Conservation (phyloP, 2,113 vertebrate genomes). For the Mandrillus leucophaeus region DNA sequence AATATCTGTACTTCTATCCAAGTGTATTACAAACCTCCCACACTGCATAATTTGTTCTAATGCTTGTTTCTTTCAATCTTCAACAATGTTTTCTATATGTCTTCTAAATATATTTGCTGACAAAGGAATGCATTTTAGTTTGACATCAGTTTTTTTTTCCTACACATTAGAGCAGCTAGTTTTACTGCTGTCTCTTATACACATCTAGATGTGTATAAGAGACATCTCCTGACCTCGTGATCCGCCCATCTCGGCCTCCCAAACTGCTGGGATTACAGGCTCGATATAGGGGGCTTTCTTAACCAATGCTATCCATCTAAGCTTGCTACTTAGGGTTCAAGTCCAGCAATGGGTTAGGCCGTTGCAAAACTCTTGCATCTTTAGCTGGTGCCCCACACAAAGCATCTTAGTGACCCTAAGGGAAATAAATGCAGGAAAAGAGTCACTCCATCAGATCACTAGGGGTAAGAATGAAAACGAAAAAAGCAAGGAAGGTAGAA, state of each 20-base stretch:
- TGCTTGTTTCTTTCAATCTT: constrained; percentile 69
- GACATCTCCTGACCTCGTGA: too few relatives aligned
- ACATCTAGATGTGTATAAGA: too few relatives aligned
- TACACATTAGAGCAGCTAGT: constrained; percentile 32
- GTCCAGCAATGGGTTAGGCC: not conserved
- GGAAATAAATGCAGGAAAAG: constrained; percentile 60
- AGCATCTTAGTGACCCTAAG: constrained; percentile 67
- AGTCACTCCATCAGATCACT: constrained; percentile 69
- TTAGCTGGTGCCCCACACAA: constrained; percentile 46
- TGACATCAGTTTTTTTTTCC: constrained; percentile 44
- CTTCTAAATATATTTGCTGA: constrained; percentile 75
- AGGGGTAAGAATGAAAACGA: constrained; percentile 12
- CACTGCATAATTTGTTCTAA: constrained; percentile 75
- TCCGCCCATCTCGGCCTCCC: too few relatives aligned
- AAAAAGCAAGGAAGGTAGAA: constrained; percentile 59
- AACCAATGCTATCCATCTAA: not conserved
- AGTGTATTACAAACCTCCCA: constrained; percentile 62
- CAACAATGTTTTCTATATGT: constrained; percentile 73
- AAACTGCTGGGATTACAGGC: too few relatives aligned
- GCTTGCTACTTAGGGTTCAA: not conserved
- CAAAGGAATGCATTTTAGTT: constrained; percentile 68
- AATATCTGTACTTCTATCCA: constrained; percentile 66
- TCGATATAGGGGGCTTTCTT: not conserved
- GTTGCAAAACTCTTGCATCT: constrained; percentile 2
- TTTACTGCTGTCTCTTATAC: too few relatives aligned